Evolutionary conservation across 2,113 vertebrate genomes (phyloP), one percentile per base, ranked within the genome.

Genomic region (Phycodurus eques): DNA sequence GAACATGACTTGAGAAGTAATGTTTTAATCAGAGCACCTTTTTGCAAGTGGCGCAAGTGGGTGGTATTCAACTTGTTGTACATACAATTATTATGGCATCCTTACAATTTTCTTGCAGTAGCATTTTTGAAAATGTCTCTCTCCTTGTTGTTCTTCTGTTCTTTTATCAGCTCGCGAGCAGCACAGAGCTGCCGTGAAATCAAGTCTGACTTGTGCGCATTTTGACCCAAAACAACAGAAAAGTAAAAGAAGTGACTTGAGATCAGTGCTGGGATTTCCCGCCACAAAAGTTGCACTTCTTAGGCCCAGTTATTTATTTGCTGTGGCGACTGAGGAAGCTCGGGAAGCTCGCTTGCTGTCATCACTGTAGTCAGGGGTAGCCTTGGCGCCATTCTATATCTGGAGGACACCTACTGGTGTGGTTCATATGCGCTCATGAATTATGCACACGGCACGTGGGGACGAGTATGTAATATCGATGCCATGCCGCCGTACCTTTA

Each of bases 401-500:
- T 7, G 39, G 42, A 65, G 20, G 5, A 69, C 61, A 63, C n/a
- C 19, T 39, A 49, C 59, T 72, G 59, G 27, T 27, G 42, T 54
- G 47, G 59, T 73, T 71, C 76, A 27, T 54, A 43, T 66, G 67
- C 9, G 49, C 47, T 35, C 31, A 73, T 83, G 19, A 81, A 85
- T 85, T 44, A 84, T 87, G 57, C 1, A 82, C 39, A 39, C 19
- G 11, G 5, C 42, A 57, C 53, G 74, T 72, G 60, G 68, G 60
- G 62, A 63, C 20, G 20, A 7, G 20, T 17, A 73, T 81, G 67
- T 43, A 82, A 84, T 73, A 85, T 81, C 78, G 46, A 81, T 76
- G 43, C 7, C 22, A 71, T 71, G 33, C 53, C 12, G 51, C 17
- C 79, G 53, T 49, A 99, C 98, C 98, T 98, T 99, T 99, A 89